Evolutionary conservation across 1,140 invertebrate species (phyloP).

Genomic region (Aphelenchoides avenae): DNA sequence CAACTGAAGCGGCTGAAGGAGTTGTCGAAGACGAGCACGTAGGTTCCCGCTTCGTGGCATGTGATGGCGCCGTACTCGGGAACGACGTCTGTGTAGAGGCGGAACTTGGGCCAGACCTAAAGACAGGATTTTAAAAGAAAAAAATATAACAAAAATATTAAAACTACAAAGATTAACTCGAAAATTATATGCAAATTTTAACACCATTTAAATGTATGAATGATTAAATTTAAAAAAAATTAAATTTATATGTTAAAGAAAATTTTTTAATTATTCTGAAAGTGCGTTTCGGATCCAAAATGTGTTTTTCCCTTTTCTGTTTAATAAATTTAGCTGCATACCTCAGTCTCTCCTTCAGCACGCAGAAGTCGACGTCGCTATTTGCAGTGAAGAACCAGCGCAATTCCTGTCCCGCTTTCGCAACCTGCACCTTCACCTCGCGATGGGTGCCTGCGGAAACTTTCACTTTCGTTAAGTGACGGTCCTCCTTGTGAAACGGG

Average conservation of each 20-base stretch:
- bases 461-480: conserved; percentile 22
- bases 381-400: conserved; percentile 38
- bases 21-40: conserved; percentile 38
- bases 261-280: no score
- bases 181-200: no score
- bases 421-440: conserved; percentile 25
- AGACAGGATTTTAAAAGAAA: conserved; percentile 9
- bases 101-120: conserved; percentile 28
- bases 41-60: conserved; percentile 12
- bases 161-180: no score
- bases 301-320: neutral
- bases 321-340: no score
- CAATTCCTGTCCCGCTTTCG: conserved; percentile 7
- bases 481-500: conserved; percentile 22
- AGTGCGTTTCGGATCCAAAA: conserved; percentile 5
- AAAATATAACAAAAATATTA: no score
- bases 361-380: conserved; percentile 31
- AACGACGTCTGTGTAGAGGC: conserved; percentile 33
- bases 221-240: no score
- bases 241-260: no score
- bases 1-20: conserved; percentile 29
- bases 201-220: no score
- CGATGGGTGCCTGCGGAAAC: conserved; percentile 26
- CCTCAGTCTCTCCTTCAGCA: conserved; percentile 17
- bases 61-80: conserved; percentile 27